A percentile compares a stretch with the other conserved stretches of the same genome.
phyloP scores from a whole-genome alignment of 2,797 vertebrate genomes.

The Potorous gilbertii region DNA sequence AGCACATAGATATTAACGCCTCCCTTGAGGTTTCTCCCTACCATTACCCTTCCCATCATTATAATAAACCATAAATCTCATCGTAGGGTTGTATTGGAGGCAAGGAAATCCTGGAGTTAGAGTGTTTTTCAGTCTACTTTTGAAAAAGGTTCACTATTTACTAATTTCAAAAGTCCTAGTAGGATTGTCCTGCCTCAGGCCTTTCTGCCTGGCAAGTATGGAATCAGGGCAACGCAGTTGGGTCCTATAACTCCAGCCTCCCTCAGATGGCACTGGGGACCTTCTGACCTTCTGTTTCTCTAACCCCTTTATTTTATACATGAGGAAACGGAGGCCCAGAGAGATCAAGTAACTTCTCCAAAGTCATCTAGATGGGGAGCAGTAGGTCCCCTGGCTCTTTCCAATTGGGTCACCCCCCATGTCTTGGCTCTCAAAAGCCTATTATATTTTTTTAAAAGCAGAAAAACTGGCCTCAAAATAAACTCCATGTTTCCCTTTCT shows the following conservation, averaged over 20 bases:
- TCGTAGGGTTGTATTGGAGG: neutral
- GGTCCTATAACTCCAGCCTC: neutral
- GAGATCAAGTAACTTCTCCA: neutral
- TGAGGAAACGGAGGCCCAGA: neutral
- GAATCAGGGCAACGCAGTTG: neutral
- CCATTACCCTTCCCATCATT: neutral
- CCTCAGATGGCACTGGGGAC: neutral
- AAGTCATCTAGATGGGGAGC: neutral
- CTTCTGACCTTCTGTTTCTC: neutral
- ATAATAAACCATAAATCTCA: neutral
- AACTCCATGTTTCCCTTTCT: neutral
- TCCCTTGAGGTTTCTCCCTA: neutral
- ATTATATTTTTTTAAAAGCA: slow-evolving; percentile 3
- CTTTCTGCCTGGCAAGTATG: neutral
- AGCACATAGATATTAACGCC: neutral
- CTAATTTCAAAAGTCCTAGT: neutral
- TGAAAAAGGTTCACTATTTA: neutral
- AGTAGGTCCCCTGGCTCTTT: neutral
- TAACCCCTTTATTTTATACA: neutral
- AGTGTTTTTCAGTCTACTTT: neutral
- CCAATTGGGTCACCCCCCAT: neutral
- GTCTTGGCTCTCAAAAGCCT: slow-evolving; percentile 5
- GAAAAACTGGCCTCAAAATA: slow-evolving; percentile 10
- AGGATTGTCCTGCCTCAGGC: neutral
- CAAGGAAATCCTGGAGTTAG: neutral